phyloP scores from a whole-genome alignment of 2,113 vertebrate species.

The Calidris pugnax region DNA sequence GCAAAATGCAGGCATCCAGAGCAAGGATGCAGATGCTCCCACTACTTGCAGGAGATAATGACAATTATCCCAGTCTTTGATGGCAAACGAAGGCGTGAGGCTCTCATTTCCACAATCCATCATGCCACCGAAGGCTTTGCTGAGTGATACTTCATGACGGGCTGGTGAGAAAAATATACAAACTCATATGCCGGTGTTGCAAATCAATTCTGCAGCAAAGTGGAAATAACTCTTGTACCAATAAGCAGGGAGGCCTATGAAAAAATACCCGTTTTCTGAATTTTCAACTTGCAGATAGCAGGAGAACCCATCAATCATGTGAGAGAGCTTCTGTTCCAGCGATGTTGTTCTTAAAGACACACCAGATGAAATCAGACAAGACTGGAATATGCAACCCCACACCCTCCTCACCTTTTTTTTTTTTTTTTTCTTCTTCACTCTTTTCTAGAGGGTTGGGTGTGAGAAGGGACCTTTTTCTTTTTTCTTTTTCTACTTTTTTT shows the following conservation, averaged over 20 bases:
- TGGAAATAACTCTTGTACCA: conserved; percentile 81
- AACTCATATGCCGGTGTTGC: conserved; percentile 82
- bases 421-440: background rate
- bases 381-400: conserved; percentile 86
- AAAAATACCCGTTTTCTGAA: conserved; percentile 75
- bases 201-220: conserved; percentile 88
- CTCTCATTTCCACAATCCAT: conserved; percentile 69
- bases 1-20: conserved; percentile 49
- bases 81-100: conserved; percentile 40
- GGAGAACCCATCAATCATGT: conserved; percentile 91
- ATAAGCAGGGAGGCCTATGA: conserved; percentile 73
- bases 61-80: conserved; percentile 68
- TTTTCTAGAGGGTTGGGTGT: background rate
- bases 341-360: conserved; percentile 77
- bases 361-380: conserved; percentile 85
- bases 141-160: conserved; percentile 69
- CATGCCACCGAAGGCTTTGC: conserved; percentile 51
- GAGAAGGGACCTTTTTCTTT: background rate
- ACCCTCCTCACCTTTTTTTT: background rate
- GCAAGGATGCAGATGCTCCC: conserved; percentile 51
- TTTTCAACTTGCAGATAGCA: conserved; percentile 88
- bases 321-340: conserved; percentile 80
- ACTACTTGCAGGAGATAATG: conserved; percentile 65
- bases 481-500: background rate
- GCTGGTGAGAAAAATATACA: conserved; percentile 90